Percentiles rank a stretch among this genome's conserved stretches.
Conservation (phyloP, 2,888 invertebrate species). For the Tanytarsus gracilentus region DNA sequence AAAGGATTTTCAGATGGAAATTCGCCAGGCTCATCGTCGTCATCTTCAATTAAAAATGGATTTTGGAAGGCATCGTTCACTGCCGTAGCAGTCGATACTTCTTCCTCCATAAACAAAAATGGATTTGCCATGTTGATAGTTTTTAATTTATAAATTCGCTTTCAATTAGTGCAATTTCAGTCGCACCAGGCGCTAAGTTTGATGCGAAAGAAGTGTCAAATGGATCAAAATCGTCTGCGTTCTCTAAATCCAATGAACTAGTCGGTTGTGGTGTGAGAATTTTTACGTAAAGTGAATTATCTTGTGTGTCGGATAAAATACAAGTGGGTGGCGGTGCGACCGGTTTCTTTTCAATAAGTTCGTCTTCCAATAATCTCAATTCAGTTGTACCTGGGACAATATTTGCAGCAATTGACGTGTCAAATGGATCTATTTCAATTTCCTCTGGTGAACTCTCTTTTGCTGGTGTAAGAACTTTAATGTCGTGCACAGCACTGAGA, state of each 20-base stretch:
- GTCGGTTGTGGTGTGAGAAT: slow-evolving; percentile 51
- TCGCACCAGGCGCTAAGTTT: slow-evolving; percentile 63
- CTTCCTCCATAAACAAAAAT: slow-evolving; percentile 66
- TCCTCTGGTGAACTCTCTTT: slow-evolving; percentile 34
- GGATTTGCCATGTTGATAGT: slow-evolving; percentile 62
- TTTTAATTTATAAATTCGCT: slow-evolving; percentile 53
- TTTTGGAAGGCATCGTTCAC: slow-evolving; percentile 47
- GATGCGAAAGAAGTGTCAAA: slow-evolving; percentile 76
- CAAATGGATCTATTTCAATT: slow-evolving; percentile 67
- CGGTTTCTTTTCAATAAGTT: slow-evolving; percentile 48
- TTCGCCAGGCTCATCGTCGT: slow-evolving; percentile 33
- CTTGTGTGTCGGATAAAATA: slow-evolving; percentile 40
- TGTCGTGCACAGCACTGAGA: slow-evolving; percentile 33
- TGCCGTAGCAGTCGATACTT: slow-evolving; percentile 46
- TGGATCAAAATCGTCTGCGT: slow-evolving; percentile 57
- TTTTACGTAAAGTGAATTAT: slow-evolving; percentile 53
- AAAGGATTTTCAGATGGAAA: slow-evolving; percentile 61
- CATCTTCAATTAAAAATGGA: slow-evolving; percentile 56
- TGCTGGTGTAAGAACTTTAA: slow-evolving; percentile 58
- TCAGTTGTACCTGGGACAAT: slow-evolving; percentile 69
- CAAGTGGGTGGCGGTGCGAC: slow-evolving; percentile 38
- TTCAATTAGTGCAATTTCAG: slow-evolving; percentile 68
- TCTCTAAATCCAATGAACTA: slow-evolving; percentile 33
- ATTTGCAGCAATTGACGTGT: slow-evolving; percentile 72
- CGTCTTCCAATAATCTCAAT: slow-evolving; percentile 64